Evolutionary conservation across 2,888 invertebrate genomes (phyloP).

Genomic region (Ophion obscuratus): DNA sequence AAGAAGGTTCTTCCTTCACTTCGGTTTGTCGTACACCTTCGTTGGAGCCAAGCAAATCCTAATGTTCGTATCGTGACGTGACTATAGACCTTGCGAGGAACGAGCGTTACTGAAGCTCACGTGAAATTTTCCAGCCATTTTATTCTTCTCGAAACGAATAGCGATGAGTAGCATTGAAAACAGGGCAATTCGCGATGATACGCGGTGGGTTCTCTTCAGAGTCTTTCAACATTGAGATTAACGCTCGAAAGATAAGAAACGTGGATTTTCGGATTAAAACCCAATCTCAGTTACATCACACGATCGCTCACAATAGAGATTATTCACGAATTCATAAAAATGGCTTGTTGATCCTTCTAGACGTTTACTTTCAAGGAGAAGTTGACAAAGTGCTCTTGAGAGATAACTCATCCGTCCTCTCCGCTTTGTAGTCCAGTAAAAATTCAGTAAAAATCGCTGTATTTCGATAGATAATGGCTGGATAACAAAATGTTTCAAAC

Average conservation of each 20-base stretch:
- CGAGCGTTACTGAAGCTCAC: slow-evolving; percentile 21
- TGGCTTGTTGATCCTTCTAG: not conserved
- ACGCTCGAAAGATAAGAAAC: slow-evolving; percentile 20
- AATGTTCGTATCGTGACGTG: not conserved
- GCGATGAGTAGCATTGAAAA: slow-evolving; percentile 4
- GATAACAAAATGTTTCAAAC: no score
- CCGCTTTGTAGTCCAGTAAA: not conserved
- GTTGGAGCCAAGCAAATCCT: not conserved
- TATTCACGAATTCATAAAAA: slow-evolving; percentile 1
- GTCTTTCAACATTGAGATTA: slow-evolving; percentile 10
- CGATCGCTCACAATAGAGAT: slow-evolving; percentile 6
- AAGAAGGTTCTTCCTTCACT: slow-evolving; percentile 38
- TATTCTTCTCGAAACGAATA: slow-evolving; percentile 8
- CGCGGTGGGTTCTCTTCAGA: not conserved
- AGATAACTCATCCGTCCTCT: slow-evolving; percentile 2
- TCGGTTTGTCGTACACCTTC: slow-evolving; percentile 7
- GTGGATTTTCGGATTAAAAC: slow-evolving; percentile 34
- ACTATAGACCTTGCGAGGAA: slow-evolving; percentile 15
- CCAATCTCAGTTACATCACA: slow-evolving; percentile 15
- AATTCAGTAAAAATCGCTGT: no score
- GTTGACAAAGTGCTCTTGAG: slow-evolving; percentile 9
- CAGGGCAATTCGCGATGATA: slow-evolving; percentile 1
- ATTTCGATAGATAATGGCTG: no score
- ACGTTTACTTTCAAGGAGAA: slow-evolving; percentile 25
- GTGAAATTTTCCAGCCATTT: not conserved